Conservation (phyloP, 2,888 invertebrate genomes). For the Macrophya annulata region DNA sequence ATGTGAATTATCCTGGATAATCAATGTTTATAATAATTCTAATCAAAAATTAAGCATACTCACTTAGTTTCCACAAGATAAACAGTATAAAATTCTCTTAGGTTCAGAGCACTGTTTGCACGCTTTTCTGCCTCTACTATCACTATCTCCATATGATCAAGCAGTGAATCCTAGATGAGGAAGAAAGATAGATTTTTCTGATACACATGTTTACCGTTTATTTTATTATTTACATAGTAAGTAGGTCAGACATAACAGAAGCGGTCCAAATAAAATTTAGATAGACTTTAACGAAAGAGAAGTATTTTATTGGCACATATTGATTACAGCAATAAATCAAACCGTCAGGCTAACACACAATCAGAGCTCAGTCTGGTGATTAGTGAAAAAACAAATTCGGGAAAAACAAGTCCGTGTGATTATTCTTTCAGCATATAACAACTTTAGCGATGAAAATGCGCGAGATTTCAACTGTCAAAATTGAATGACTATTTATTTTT, state of each 20-base stretch:
- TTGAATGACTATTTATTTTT: background rate
- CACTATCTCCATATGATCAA: constrained; percentile 88
- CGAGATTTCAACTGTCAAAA: background rate
- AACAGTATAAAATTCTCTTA: constrained; percentile 89
- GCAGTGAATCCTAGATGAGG: constrained; percentile 83
- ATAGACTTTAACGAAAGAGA: background rate
- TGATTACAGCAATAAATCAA: background rate
- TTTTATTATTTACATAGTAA: background rate
- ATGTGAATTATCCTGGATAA: background rate
- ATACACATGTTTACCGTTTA: background rate
- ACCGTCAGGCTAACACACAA: background rate
- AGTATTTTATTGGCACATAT: background rate
- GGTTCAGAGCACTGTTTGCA: constrained; percentile 87
- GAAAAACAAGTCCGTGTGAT: constrained; percentile 21
- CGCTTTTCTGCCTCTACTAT: constrained; percentile 90
- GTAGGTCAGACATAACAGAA: background rate
- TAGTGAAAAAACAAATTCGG: background rate
- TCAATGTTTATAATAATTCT: background rate
- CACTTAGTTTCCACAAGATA: constrained; percentile 91
- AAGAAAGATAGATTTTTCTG: constrained; percentile 8
- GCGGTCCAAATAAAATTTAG: background rate
- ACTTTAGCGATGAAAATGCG: background rate
- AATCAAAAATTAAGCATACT: constrained; percentile 71
- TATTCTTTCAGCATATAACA: background rate
- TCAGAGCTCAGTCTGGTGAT: background rate